Evolutionary conservation across 2,113 vertebrate species (phyloP).

Genomic region (Pteropus alecto): DNA sequence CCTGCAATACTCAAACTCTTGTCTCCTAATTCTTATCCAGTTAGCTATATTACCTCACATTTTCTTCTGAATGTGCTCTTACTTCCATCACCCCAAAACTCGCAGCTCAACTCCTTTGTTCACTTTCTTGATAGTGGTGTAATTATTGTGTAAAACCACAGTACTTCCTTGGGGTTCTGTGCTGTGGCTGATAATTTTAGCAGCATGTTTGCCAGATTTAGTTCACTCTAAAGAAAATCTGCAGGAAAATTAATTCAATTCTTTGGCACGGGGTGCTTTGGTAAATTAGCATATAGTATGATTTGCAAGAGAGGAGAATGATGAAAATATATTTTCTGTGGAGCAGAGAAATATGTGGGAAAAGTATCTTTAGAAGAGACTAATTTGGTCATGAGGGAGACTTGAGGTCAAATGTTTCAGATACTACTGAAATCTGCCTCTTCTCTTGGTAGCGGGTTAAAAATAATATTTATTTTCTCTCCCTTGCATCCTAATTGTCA

Average conservation of each 20-base stretch:
- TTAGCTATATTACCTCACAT: background rate
- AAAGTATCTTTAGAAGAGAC: background rate
- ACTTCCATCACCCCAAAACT: background rate
- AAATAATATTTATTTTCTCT: conserved; percentile 19
- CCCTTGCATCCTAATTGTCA: background rate
- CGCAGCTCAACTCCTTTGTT: background rate
- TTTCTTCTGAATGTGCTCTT: background rate
- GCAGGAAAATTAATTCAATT: background rate
- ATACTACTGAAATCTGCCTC: background rate
- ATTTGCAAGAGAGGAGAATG: background rate
- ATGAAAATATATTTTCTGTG: background rate
- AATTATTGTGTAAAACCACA: background rate
- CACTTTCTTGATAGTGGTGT: background rate
- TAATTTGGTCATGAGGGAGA: background rate
- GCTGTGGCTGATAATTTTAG: background rate
- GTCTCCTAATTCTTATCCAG: background rate
- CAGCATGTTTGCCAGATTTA: background rate
- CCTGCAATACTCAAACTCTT: background rate
- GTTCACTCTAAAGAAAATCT: background rate
- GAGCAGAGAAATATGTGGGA: background rate
- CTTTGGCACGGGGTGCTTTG: background rate
- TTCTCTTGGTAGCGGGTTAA: background rate
- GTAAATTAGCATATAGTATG: background rate
- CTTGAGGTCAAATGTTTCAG: background rate
- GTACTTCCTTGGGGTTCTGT: background rate